Percentiles rank a stretch among this genome's conserved stretches.
Evolutionary conservation across 2,797 vertebrate genomes (phyloP).

Genomic region (Champsocephalus esox): DNA sequence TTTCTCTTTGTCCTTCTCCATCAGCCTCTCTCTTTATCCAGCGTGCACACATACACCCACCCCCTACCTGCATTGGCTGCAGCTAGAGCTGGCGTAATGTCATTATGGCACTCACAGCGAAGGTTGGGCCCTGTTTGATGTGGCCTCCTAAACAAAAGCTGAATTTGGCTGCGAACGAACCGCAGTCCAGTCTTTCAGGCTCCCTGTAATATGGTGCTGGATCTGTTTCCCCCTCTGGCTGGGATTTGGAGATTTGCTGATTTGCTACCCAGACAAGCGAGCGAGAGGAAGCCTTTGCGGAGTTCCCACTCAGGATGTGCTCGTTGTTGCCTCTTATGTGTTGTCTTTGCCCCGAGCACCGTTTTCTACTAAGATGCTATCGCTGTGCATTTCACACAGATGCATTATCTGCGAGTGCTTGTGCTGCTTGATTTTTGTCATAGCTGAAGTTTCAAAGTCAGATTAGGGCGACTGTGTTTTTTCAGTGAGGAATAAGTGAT

Average conservation of each 20-base stretch:
- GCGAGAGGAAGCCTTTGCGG: conserved; percentile 58
- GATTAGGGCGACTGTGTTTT: conserved; percentile 58
- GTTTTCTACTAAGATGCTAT: conserved; percentile 77
- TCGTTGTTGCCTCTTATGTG: conserved; percentile 74
- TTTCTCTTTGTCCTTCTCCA: conserved; percentile 22
- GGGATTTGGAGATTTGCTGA: conserved; percentile 78
- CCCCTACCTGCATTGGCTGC: conserved; percentile 30
- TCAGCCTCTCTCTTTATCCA: conserved; percentile 25
- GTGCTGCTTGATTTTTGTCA: conserved; percentile 69
- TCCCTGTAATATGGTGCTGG: conserved; percentile 63
- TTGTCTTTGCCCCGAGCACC: conserved; percentile 66
- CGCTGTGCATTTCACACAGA: conserved; percentile 61
- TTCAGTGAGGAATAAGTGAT: conserved; percentile 33
- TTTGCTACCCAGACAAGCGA: conserved; percentile 71
- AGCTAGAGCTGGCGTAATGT: conserved; percentile 51
- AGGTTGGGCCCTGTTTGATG: conserved; percentile 54
- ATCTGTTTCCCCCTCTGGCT: conserved; percentile 69
- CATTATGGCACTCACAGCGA: conserved; percentile 47
- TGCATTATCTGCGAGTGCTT: conserved; percentile 62
- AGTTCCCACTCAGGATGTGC: conserved; percentile 70
- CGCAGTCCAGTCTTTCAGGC: conserved; percentile 58
- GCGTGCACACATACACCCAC: not conserved
- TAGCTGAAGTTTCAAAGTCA: conserved; percentile 65
- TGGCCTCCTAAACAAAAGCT: conserved; percentile 57
- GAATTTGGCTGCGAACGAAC: conserved; percentile 65